Conservation (phyloP, 2,113 vertebrate genomes). For the Petromus typicus region DNA sequence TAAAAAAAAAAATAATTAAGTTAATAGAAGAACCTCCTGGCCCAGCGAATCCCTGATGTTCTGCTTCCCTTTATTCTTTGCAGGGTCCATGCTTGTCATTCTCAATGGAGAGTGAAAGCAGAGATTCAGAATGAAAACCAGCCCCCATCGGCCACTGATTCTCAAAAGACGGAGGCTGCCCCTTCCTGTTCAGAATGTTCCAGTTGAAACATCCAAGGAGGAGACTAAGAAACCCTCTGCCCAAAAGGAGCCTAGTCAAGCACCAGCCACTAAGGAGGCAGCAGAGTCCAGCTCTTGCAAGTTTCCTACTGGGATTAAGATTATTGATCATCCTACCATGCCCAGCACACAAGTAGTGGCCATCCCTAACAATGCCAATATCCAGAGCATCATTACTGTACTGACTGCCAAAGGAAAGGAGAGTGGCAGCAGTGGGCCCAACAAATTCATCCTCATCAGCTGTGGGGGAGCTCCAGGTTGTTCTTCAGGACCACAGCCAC, state of each 20-base stretch:
- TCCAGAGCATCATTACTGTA: conserved; percentile 93
- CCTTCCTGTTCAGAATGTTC: conserved; percentile 85
- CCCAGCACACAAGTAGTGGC: conserved; percentile 94
- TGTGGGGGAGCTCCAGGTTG: conserved; percentile 79
- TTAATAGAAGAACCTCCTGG: neutral
- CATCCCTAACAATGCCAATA: conserved; percentile 90
- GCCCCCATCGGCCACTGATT: conserved; percentile 95
- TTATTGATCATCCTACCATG: conserved; percentile 94
- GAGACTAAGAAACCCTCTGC: conserved; percentile 59
- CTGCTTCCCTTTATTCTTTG: conserved; percentile 49
- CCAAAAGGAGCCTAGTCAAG: conserved; percentile 28
- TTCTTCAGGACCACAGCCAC: neutral
- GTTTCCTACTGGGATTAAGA: conserved; percentile 89
- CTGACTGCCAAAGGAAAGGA: conserved; percentile 94
- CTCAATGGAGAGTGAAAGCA: conserved; percentile 86
- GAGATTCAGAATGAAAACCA: conserved; percentile 92
- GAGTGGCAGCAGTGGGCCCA: conserved; percentile 91
- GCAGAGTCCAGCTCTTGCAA: conserved; percentile 71
- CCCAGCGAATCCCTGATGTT: neutral
- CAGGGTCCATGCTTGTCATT: conserved; percentile 79
- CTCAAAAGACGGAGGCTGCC: conserved; percentile 94
- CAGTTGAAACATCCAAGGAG: conserved; percentile 66
- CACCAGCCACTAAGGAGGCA: conserved; percentile 64
- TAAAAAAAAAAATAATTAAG: neutral
- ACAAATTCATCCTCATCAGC: conserved; percentile 96